Evolutionary conservation across 1,140 invertebrate species (phyloP).

Genomic region (Nephila pilipes): DNA sequence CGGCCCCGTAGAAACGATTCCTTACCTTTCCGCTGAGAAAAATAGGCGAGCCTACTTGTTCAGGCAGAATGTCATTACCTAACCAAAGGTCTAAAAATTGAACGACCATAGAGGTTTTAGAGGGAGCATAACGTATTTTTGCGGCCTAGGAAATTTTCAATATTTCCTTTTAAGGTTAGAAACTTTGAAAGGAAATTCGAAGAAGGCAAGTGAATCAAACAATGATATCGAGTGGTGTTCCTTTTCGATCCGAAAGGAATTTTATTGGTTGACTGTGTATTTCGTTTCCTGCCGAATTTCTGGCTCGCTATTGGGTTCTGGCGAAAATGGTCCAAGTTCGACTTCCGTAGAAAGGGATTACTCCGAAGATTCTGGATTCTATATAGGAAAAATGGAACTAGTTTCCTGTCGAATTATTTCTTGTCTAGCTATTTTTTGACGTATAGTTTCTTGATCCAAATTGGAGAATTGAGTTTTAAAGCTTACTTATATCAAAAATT

Average conservation of each 20-base stretch:
- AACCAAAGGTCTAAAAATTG: constrained; percentile 51
- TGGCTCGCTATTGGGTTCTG: no score
- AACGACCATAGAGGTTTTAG: constrained; percentile 41
- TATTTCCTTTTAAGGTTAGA: constrained; percentile 53
- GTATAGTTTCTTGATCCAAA: neutral
- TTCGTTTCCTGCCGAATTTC: constrained; percentile 52
- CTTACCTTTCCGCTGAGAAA: no score
- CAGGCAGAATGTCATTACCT: constrained; percentile 37
- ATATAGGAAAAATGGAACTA: neutral
- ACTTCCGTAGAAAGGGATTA: neutral
- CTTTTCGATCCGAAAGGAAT: constrained; percentile 61
- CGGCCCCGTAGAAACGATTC: no score
- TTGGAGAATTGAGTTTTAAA: neutral
- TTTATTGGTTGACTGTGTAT: constrained; percentile 62
- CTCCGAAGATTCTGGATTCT: neutral
- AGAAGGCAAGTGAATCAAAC: constrained; percentile 61
- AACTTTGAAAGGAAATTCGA: constrained; percentile 44
- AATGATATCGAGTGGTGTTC: constrained; percentile 68
- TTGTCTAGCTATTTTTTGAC: neutral
- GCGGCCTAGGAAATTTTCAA: constrained; percentile 20
- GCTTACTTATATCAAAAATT: no score
- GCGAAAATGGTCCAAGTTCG: constrained; percentile 11
- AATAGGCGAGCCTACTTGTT: neutral
- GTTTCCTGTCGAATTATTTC: neutral
- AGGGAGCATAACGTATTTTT: constrained; percentile 53